Evolutionary conservation across 1,140 invertebrate genomes (phyloP), one percentile per base, ranked within the genome.

Genomic region (Diabrotica undecimpunctata): DNA sequence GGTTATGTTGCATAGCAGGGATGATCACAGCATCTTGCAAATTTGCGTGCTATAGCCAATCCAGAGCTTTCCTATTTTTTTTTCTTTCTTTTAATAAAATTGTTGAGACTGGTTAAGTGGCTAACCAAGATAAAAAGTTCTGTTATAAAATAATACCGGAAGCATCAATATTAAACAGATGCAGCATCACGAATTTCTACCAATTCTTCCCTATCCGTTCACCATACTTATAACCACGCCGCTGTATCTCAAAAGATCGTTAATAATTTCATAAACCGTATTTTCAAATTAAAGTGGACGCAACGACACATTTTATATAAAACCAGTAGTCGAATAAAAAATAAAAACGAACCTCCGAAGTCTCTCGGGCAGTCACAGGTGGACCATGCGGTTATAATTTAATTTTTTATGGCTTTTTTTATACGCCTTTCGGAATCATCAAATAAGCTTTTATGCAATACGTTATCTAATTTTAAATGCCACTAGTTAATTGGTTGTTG

Each of bases 271-370:
- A 66, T 60, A 67, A 52, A 67, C 70, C 74, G 73, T 75, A 74
- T 75, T 74, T 76, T 75, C 73, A 75, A 77, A 75, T 76, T 75
- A 76, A 76, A 69, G 66, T 64, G 61, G 73, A 72, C 71, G 73
- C 68, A 72, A 70, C 70, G 70, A 72, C 72, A 72, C 66, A 70
- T 75, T 75, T 77, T 73, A 75, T 74, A 75, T 72, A 77, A 77
- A 77, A 77, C 75, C 75, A 77, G 75, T 77, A 77, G 75, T 77
- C 75, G 71, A 67, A 66, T 71, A 65, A 70, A 73, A 73, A 69
- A 74, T 72, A 71, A 73, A 70, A 69, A 66, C 61, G 68, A 64
- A 70, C 62, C 62, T 38, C 65, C 54, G 14, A 56, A 8, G 11
- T 8, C 41, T 46, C 39, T 41, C 39, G 39, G 39, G 39, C 10